A percentile compares a stretch with the other conserved stretches of the same genome.
phyloP scores from a whole-genome alignment of 2,888 invertebrate genomes.

The Tetheella fluctuosa region DNA sequence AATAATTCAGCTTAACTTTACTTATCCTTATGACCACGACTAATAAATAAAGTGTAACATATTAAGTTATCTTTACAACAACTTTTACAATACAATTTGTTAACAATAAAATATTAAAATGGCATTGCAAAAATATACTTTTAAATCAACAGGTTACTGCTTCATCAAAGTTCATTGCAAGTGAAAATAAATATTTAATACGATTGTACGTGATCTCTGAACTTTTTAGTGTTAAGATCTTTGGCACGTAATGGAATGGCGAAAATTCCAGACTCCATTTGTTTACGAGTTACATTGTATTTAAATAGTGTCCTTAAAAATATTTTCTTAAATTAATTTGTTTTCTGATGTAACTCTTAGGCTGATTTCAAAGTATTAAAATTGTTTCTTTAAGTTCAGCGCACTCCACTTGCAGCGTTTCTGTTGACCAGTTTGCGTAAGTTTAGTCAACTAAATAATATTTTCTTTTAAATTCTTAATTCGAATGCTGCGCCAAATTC shows the following conservation, averaged over 20 bases:
- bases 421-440: no score
- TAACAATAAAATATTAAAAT: slow-evolving; percentile 5
- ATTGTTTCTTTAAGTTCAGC: no score
- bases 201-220: background rate
- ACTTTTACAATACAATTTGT: background rate
- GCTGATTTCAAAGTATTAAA: background rate
- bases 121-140: background rate
- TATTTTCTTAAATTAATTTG: background rate
- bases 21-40: background rate
- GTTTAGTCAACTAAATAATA: background rate
- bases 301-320: background rate
- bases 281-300: background rate
- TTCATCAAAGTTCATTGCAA: slow-evolving; percentile 38
- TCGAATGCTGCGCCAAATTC: no score
- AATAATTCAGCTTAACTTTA: background rate
- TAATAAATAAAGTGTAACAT: slow-evolving; percentile 7
- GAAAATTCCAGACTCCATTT: background rate
- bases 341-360: slow-evolving; percentile 6
- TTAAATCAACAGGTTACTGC: slow-evolving; percentile 23
- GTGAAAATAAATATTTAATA: slow-evolving; percentile 22
- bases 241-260: slow-evolving; percentile 2
- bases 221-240: slow-evolving; percentile 1
- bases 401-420: background rate
- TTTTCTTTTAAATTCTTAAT: no score
- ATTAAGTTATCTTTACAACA: background rate